These are phyloP conservation scores for Apodemus speciosus DNA, from an alignment of 2,113 vertebrate species.

Conservation along the genomic window DNA sequence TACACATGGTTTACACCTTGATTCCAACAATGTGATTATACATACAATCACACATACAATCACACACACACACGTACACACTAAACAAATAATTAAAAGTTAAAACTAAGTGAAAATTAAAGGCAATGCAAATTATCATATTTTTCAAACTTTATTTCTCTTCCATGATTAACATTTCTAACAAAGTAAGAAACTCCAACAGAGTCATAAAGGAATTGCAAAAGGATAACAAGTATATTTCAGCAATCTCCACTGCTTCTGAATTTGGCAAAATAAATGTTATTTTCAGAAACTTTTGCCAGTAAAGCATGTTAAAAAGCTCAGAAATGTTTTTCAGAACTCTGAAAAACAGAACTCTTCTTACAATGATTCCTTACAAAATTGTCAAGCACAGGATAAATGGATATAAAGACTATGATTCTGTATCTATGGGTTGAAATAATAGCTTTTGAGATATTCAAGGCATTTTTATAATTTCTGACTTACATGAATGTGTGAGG, in stretches of 20 bases:
- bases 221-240: neutral
- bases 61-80: neutral
- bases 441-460: neutral
- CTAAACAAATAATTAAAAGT: neutral
- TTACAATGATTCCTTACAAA: neutral
- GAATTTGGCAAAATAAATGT: neutral
- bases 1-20: neutral
- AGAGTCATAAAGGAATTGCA: neutral
- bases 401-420: neutral
- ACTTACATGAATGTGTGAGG: neutral
- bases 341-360: neutral
- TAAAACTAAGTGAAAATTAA: neutral
- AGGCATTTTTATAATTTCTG: neutral
- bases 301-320: neutral
- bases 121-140: neutral
- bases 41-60: neutral
- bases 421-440: neutral
- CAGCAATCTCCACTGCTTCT: neutral
- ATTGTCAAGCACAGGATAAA: neutral
- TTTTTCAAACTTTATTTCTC: neutral
- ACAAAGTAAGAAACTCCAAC: neutral
- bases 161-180: neutral
- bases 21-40: neutral
- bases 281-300: neutral
- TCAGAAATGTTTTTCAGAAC: constrained; percentile 10